Evolutionary conservation across 2,888 invertebrate genomes (phyloP), one percentile per base, ranked within the genome.

Genomic region (Neuroscelio doddi): DNA sequence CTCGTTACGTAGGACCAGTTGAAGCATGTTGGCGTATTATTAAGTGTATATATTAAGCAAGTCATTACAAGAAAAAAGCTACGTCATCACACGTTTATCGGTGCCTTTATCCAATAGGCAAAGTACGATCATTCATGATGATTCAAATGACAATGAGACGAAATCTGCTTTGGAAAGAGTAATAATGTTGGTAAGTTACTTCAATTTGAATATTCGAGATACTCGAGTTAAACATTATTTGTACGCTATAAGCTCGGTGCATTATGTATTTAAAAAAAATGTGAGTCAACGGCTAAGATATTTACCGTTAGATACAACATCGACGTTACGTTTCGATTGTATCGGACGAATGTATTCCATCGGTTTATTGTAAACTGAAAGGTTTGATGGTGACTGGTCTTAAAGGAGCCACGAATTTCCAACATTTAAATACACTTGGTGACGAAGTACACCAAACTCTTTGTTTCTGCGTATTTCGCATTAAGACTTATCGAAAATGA

Each of bases 281-380:
- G 14, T 46, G 30, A n/a, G 3, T 42, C 30, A 10, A 53, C 29
- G 49, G 49, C 9, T 47, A 41, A 36, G 47, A 12, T 3, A 10
- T 57, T 12, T 27, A 10, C 15, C 15, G 12, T 39, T 57, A 67
- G 55, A 41, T 61, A 5, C 4, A 5, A 8, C 46, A 71, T 12
- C n/a, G n/a, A 50, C 51, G 42, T 26, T 24, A 10, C 30, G 58
- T 12, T 61, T 55, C 9, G 61, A 66, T 24, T 42, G 39, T 10
- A 71, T 76, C 12, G 68, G 69, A 3, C 46, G 75, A 14, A 72
- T 77, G 42, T 72, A 72, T 39, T 46, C 68, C 5, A 73, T 78
- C 1, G 62, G 52, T n/a, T n/a, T n/a, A n/a, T n/a, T n/a, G n/a
- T n/a, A n/a, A n/a, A n/a, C n/a, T 78, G 10, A 68, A 59, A 42